Evolutionary conservation across 1,140 invertebrate species (phyloP).

Genomic region (Papilio glaucus): DNA sequence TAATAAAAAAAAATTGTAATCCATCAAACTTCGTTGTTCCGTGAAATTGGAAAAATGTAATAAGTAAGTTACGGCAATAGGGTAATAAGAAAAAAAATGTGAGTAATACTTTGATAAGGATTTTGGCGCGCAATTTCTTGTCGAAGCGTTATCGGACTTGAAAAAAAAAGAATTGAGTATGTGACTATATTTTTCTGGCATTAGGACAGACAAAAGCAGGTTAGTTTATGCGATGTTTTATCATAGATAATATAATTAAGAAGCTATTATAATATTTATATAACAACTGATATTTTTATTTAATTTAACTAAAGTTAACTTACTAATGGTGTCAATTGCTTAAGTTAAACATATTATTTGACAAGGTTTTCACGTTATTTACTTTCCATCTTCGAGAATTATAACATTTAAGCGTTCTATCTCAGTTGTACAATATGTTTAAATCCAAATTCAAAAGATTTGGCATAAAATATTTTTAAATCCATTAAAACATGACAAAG

Average conservation of each 20-base stretch:
- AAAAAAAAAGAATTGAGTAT: slow-evolving; percentile 37
- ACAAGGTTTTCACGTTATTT: too few species aligned
- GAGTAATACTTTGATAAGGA: slow-evolving; percentile 55
- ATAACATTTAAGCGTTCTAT: too few species aligned
- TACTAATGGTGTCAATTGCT: too few species aligned
- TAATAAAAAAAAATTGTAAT: slow-evolving; percentile 48
- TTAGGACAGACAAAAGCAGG: slow-evolving; percentile 31
- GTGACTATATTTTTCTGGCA: slow-evolving; percentile 42
- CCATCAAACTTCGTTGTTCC: slow-evolving; percentile 45
- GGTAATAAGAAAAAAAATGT: slow-evolving; percentile 62
- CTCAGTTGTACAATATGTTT: too few species aligned
- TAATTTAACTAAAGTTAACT: too few species aligned
- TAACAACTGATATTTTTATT: too few species aligned
- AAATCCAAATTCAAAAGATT: too few species aligned
- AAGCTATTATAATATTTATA: background rate
- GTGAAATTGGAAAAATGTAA: slow-evolving; percentile 73
- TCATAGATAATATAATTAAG: background rate
- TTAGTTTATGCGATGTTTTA: slow-evolving; percentile 4
- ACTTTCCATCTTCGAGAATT: too few species aligned
- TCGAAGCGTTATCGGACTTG: slow-evolving; percentile 37
- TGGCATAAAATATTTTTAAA: too few species aligned
- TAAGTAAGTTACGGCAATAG: slow-evolving; percentile 52
- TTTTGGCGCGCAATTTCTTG: slow-evolving; percentile 58
- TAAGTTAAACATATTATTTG: too few species aligned
- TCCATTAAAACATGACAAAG: too few species aligned